Percentiles rank a stretch among this genome's conserved stretches.
Conservation (phyloP, 2,797 vertebrate genomes). For the Gymnodraco acuticeps region DNA sequence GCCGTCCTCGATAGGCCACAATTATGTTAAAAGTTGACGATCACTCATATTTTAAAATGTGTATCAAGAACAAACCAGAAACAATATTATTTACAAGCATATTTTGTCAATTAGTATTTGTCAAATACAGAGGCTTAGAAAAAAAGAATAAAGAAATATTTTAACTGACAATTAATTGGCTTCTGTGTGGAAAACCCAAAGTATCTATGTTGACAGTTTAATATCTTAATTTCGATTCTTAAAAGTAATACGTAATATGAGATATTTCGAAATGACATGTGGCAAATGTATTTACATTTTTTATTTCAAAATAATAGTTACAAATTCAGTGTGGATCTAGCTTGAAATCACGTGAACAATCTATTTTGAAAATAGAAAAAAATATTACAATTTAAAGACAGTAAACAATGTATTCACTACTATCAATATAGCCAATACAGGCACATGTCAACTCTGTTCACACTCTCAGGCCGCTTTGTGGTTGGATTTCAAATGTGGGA, state of each 20-base stretch:
- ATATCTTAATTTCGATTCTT: neutral
- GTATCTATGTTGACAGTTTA: neutral
- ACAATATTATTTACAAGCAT: neutral
- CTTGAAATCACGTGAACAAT: neutral
- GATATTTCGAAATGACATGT: neutral
- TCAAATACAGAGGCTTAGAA: neutral
- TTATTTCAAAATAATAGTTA: neutral
- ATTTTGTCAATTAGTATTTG: neutral
- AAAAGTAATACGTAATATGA: neutral
- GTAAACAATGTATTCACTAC: neutral
- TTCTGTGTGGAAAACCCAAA: neutral
- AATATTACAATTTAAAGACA: neutral
- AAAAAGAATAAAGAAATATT: neutral
- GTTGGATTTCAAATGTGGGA: conserved; percentile 8
- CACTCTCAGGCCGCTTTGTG: conserved; percentile 13
- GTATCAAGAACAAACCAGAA: neutral
- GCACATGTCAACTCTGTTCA: conserved; percentile 5
- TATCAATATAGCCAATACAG: neutral
- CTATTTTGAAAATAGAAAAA: too few relatives aligned
- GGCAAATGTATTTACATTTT: neutral
- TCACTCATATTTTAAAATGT: conserved; percentile 1
- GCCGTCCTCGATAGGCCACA: neutral
- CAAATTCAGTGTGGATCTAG: neutral
- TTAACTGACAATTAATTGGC: neutral
- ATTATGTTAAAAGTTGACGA: conserved; percentile 3